These are phyloP conservation scores for Engystomops pustulosus DNA, from an alignment of 2,113 vertebrate species.

Conservation along the genomic window DNA sequence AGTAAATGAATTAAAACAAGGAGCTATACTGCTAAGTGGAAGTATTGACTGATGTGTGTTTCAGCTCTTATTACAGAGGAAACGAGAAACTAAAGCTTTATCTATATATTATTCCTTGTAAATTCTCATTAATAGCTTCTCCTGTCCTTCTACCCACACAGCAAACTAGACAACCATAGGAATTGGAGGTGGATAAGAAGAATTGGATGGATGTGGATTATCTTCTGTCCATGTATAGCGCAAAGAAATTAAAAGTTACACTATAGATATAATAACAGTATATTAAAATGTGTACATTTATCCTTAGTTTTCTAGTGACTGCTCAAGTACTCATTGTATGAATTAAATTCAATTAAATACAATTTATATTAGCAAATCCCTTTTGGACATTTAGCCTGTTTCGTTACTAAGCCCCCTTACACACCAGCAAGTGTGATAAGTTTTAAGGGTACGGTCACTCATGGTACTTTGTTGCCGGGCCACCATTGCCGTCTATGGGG, in stretches of 20 bases:
- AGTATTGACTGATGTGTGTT: conserved; percentile 3
- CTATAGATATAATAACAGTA: not conserved
- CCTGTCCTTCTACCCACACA: conserved; percentile 12
- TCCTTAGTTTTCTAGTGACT: too few relatives aligned
- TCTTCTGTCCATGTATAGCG: not conserved
- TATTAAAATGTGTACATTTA: not conserved
- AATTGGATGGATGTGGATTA: too few relatives aligned
- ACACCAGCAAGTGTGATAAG: too few relatives aligned
- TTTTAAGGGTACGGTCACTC: too few relatives aligned
- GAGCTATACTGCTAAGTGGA: not conserved
- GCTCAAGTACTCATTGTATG: too few relatives aligned
- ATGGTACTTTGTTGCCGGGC: too few relatives aligned
- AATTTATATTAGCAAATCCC: too few relatives aligned
- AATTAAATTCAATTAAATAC: too few relatives aligned
- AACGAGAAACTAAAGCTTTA: not conserved
- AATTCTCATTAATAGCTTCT: conserved; percentile 2
- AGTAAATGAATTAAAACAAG: not conserved
- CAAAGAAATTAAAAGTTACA: not conserved
- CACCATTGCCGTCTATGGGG: too few relatives aligned
- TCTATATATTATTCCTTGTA: not conserved
- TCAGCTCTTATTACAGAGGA: not conserved
- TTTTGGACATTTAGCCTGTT: too few relatives aligned
- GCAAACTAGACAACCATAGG: not conserved
- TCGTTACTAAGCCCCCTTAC: too few relatives aligned
- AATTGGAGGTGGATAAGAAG: not conserved